Conservation (phyloP, 2,797 vertebrate species). For the Oreortyx pictus region DNA sequence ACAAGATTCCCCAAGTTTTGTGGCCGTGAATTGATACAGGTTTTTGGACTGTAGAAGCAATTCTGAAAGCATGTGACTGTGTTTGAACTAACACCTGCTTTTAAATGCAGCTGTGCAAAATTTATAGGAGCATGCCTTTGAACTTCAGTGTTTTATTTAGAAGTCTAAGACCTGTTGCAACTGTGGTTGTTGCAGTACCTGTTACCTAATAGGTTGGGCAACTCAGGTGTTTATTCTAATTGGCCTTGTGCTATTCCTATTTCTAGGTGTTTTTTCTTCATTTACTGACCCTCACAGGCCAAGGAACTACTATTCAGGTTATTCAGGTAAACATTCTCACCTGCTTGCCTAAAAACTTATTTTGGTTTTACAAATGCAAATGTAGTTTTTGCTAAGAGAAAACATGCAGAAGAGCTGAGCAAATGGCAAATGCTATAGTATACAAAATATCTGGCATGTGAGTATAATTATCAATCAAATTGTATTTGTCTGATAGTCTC, state of each 20-base stretch:
- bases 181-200: not conserved
- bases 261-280: slow-evolving; percentile 47
- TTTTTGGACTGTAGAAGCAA: not conserved
- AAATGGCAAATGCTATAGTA: not conserved
- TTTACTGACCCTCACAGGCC: slow-evolving; percentile 30
- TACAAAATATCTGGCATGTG: not conserved
- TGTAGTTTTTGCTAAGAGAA: not conserved
- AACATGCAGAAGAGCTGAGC: not conserved
- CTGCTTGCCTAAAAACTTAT: not conserved
- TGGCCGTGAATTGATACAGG: not conserved
- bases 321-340: slow-evolving; percentile 40
- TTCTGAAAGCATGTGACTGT: not conserved
- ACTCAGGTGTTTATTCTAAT: not conserved
- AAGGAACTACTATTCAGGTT: slow-evolving; percentile 57
- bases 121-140: not conserved
- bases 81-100: not conserved
- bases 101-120: not conserved
- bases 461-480: not conserved
- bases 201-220: not conserved
- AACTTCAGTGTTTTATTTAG: not conserved
- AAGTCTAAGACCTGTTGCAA: not conserved
- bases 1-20: not conserved
- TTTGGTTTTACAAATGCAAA: not conserved
- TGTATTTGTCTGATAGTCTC: not conserved
- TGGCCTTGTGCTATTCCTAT: not conserved